phyloP scores from a whole-genome alignment of 2,113 vertebrate species.

The Dolichotis patagonum region DNA sequence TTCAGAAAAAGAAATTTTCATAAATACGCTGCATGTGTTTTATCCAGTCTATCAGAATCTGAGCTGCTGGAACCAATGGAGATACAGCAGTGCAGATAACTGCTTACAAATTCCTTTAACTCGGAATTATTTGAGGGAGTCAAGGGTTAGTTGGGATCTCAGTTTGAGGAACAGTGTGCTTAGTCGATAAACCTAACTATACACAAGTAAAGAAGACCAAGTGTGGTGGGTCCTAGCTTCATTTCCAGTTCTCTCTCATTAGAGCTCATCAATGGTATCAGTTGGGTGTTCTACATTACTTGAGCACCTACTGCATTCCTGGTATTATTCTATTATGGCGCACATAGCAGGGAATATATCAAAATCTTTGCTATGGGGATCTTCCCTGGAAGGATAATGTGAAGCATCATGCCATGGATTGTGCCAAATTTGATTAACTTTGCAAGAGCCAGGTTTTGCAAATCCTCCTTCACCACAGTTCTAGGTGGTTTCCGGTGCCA shows the following conservation, averaged over 20 bases:
- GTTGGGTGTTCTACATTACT: neutral
- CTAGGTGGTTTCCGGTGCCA: neutral
- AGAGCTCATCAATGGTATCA: neutral
- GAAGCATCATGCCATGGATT: neutral
- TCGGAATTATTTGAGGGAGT: neutral
- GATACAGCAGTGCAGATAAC: neutral
- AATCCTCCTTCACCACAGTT: neutral
- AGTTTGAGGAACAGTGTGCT: neutral
- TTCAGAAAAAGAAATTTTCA: neutral
- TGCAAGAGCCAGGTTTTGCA: neutral
- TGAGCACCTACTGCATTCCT: neutral
- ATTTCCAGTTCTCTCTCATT: neutral
- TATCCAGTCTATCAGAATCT: neutral
- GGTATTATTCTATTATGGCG: neutral
- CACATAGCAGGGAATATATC: neutral
- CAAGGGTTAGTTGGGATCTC: neutral
- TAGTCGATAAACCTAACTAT: neutral
- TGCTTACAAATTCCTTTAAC: neutral
- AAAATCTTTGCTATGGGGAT: neutral
- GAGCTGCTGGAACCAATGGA: neutral
- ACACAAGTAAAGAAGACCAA: neutral
- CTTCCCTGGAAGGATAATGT: neutral
- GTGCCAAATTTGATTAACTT: neutral
- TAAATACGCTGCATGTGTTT: neutral
- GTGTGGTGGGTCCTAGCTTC: neutral